Percentiles rank a stretch among this genome's conserved stretches.
These are phyloP conservation scores for Xiphophorus couchianus DNA, from an alignment of 2,113 vertebrate species.

Conservation along the genomic window DNA sequence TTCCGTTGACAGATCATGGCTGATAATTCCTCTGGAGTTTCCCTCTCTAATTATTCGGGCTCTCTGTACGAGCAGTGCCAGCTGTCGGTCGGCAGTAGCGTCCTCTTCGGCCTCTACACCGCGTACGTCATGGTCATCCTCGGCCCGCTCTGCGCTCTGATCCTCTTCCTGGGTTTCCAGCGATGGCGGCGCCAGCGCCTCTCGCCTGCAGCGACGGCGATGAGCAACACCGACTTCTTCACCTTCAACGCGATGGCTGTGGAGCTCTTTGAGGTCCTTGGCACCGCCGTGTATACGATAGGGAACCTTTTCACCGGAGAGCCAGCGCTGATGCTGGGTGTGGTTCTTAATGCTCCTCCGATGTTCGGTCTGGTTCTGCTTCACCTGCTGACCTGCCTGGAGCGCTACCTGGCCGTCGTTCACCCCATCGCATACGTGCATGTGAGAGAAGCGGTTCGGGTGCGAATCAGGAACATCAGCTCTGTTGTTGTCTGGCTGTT, in stretches of 20 bases:
- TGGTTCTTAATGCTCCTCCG: fast-evolving
- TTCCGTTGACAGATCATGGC: neutral
- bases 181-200: neutral
- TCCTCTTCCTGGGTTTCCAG: constrained; percentile 21
- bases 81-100: fast-evolving
- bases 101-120: fast-evolving
- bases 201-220: neutral
- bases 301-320: fast-evolving
- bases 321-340: fast-evolving
- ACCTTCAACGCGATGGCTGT: constrained; percentile 16
- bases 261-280: neutral
- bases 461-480: constrained; percentile 31
- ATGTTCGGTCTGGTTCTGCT: constrained; percentile 2
- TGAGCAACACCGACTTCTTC: constrained; percentile 34
- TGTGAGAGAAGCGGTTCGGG: fast-evolving
- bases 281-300: fast-evolving
- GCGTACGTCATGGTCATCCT: neutral
- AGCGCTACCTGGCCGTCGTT: constrained; percentile 53
- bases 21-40: neutral
- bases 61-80: neutral
- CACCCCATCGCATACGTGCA: constrained; percentile 9
- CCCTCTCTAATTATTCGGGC: fast-evolving
- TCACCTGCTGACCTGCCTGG: constrained; percentile 43
- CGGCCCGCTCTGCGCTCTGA: constrained; percentile 16
- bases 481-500: constrained; percentile 24